These are phyloP conservation scores for Alligator mississippiensis DNA, from an alignment of 2,113 vertebrate species.

Conservation along the genomic window DNA sequence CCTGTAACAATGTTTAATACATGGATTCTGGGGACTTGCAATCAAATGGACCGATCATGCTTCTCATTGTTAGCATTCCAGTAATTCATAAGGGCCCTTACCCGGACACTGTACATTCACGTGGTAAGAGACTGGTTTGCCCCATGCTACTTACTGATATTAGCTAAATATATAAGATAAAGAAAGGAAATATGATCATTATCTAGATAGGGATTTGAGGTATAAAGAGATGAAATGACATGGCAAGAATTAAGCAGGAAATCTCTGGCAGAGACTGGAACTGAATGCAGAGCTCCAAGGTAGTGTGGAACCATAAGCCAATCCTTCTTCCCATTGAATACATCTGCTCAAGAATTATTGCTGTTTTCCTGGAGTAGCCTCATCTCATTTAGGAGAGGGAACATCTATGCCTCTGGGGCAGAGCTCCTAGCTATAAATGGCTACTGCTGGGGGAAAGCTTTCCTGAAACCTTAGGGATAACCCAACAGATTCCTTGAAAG, in stretches of 20 bases:
- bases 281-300: not conserved
- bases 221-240: not conserved
- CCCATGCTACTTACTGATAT: too few species aligned
- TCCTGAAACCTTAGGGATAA: not conserved
- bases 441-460: not conserved
- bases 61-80: not conserved
- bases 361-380: slow-evolving; percentile 9
- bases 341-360: not conserved
- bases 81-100: not conserved
- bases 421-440: not conserved
- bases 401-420: not conserved
- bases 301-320: not conserved
- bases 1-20: not conserved
- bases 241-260: not conserved
- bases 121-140: too few species aligned
- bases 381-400: not conserved
- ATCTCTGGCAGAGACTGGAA: not conserved
- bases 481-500: slow-evolving; percentile 31
- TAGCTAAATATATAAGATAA: not conserved
- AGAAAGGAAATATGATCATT: not conserved
- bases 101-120: not conserved
- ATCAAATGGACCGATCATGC: not conserved
- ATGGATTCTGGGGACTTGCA: not conserved
- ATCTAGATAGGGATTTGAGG: not conserved
- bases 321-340: not conserved